These are phyloP conservation scores for Dryobotodes eremita DNA, from an alignment of 2,888 invertebrate species.

Conservation along the genomic window DNA sequence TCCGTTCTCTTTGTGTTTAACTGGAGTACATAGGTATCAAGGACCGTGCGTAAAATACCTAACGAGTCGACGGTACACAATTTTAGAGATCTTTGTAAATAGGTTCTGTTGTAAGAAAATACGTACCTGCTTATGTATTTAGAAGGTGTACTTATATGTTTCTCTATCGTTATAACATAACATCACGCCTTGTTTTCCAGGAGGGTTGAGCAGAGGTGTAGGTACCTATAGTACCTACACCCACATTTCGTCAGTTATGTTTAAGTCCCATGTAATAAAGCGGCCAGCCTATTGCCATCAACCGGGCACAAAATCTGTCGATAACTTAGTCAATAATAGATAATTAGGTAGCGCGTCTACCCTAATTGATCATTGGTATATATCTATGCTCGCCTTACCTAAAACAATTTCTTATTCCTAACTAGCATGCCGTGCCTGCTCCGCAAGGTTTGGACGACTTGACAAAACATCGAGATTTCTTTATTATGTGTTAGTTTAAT, in stretches of 20 bases:
- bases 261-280: too few species aligned
- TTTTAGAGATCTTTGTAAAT: conserved; percentile 28
- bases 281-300: too few species aligned
- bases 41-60: conserved; percentile 54
- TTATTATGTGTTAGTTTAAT: not conserved
- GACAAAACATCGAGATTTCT: not conserved
- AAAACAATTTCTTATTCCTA: not conserved
- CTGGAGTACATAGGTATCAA: conserved; percentile 58
- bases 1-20: conserved; percentile 67
- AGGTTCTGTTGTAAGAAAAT: conserved; percentile 21
- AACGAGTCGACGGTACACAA: conserved; percentile 27
- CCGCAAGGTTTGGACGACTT: not conserved
- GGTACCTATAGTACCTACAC: too few species aligned
- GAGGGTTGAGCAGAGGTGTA: too few species aligned
- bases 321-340: not conserved
- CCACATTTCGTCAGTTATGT: too few species aligned
- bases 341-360: too few species aligned
- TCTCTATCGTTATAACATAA: too few species aligned
- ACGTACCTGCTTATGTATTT: too few species aligned
- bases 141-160: not conserved
- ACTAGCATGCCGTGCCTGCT: not conserved
- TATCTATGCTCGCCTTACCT: not conserved
- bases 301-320: too few species aligned
- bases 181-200: too few species aligned
- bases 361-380: not conserved